A percentile compares a stretch with the other conserved stretches of the same genome.
phyloP scores from a whole-genome alignment of 1,140 invertebrate species.

The Zaprionus lachaisei region DNA sequence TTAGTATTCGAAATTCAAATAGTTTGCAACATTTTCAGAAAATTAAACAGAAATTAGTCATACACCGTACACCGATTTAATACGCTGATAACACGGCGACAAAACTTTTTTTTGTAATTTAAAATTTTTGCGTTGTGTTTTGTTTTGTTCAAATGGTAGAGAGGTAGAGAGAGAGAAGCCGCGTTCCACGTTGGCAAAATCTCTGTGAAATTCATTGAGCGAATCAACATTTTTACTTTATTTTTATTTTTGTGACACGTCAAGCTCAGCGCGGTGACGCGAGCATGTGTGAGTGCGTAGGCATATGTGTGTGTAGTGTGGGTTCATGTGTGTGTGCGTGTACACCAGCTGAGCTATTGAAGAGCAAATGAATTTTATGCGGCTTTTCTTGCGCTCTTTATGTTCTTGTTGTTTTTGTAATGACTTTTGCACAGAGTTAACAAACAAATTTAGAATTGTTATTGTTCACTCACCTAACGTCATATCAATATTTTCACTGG shows the following conservation, averaged over 20 bases:
- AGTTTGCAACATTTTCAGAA: not conserved
- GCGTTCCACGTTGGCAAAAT: slow-evolving; percentile 36
- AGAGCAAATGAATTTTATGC: slow-evolving; percentile 22
- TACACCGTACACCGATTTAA: not conserved
- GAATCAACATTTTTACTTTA: slow-evolving; percentile 18
- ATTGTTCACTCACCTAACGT: slow-evolving; percentile 89
- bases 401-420: slow-evolving; percentile 7
- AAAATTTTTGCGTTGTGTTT: not conserved
- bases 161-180: not conserved
- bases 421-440: not conserved
- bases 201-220: slow-evolving; percentile 40
- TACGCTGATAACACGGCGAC: too few relatives aligned
- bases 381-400: slow-evolving; percentile 27
- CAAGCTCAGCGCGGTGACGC: slow-evolving; percentile 43
- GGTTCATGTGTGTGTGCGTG: not conserved
- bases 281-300: slow-evolving; percentile 3
- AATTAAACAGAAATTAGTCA: not conserved
- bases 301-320: not conserved
- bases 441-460: not conserved
- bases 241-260: slow-evolving; percentile 68
- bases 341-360: slow-evolving; percentile 35
- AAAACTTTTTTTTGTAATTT: not conserved
- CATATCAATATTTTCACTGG: slow-evolving; percentile 91
- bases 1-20: not conserved
- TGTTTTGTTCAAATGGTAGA: not conserved